Evolutionary conservation across 1,140 invertebrate genomes (phyloP), one percentile per base, ranked within the genome.

Genomic region (Ceratitis capitata): DNA sequence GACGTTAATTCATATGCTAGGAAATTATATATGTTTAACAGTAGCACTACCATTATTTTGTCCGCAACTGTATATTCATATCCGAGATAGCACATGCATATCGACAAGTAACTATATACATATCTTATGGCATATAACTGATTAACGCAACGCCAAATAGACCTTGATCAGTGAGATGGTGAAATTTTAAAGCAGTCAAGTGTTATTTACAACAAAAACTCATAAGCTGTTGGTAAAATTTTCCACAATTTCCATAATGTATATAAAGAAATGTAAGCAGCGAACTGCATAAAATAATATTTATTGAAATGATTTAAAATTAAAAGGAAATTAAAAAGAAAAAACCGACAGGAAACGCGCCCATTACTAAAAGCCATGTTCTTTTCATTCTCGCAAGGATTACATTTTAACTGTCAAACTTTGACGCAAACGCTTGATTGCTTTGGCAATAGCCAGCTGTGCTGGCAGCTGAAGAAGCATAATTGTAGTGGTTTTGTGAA

Each of bases 61-160:
- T n/a, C n/a, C n/a, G n/a, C n/a, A n/a, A n/a, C n/a, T n/a, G n/a
- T n/a, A n/a, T n/a, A n/a, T n/a, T n/a, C n/a, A n/a, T n/a, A n/a
- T n/a, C n/a, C n/a, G n/a, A n/a, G n/a, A n/a, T n/a, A n/a, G 26
- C 39, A 69, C 10, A 61, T 14, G 19, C 12, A 69, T 69, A 35
- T 69, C n/a, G n/a, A 16, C 16, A 9, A 69, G 32, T 69, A 35
- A n/a, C n/a, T 14, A 14, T 69, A 35, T 14, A 35, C 16, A 64
- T 64, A 6, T 16, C 35, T 16, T 69, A 32, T 12, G 32, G 29
- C 16, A 39, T n/a, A 12, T 9, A 69, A 19, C 19, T 39, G 39
- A 69, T 69, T 69, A 39, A 69, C 61, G 61, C 61, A 69, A n/a
- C n/a, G n/a, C n/a, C n/a, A n/a, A n/a, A n/a, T n/a, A n/a, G 61